phyloP scores from a whole-genome alignment of 2,888 invertebrate genomes.

The Gisinianus flammeolus region DNA sequence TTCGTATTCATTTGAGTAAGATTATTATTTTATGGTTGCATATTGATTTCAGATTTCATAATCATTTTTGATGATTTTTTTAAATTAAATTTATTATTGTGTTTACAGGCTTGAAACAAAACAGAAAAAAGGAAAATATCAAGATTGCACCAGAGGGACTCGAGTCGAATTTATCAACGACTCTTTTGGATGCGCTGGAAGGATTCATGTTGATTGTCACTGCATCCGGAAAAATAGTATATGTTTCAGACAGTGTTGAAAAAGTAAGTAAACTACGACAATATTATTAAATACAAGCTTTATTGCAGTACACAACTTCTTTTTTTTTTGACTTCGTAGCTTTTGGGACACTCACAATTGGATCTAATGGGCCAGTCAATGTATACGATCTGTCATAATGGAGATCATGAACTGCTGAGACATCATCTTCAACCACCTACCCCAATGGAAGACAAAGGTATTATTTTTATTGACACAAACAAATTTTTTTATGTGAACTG shows the following conservation, averaged over 20 bases:
- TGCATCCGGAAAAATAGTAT: constrained; percentile 80
- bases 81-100: neutral
- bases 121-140: constrained; percentile 48
- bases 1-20: constrained; percentile 70
- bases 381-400: constrained; percentile 79
- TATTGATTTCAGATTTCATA: too few relatives aligned
- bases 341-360: constrained; percentile 84
- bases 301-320: too few relatives aligned
- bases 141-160: constrained; percentile 20
- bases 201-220: constrained; percentile 83
- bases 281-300: too few relatives aligned
- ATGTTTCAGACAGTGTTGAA: constrained; percentile 83
- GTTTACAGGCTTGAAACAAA: constrained; percentile 56
- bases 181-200: constrained; percentile 64
- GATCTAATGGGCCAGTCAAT: constrained; percentile 83
- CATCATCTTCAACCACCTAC: constrained; percentile 59
- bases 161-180: constrained; percentile 59
- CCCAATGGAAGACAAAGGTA: constrained; percentile 54
- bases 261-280: too few relatives aligned
- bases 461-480: neutral
- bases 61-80: neutral
- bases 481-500: too few relatives aligned
- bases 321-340: too few relatives aligned
- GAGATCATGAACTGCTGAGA: constrained; percentile 70
- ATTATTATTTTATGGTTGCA: constrained; percentile 12